Evolutionary conservation across 2,888 invertebrate genomes (phyloP), one percentile per base, ranked within the genome.

Genomic region (Apamea crenata): DNA sequence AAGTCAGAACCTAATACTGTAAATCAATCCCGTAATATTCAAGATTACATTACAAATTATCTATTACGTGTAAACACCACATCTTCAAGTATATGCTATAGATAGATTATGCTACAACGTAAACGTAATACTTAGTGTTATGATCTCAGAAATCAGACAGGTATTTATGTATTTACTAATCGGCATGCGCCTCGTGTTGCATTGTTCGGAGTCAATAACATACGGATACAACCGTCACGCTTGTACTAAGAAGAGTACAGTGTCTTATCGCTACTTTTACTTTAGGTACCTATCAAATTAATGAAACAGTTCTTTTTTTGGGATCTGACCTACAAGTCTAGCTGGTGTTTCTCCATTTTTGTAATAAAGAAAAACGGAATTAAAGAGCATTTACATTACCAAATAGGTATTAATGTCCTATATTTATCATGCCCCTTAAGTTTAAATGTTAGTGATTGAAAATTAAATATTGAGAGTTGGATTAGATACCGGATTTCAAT

Each of bases 171-270:
- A 80, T 83, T 81, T 84, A 84, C 68, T 73, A 75, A 80, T 29
- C 47, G 36, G 68, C 61, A 21, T 47, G 50, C n/a, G 67, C 76
- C 78, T 83, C 74, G 75, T 80, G 81, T 75, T 77, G 72, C 83
- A 86, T 85, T 85, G 86, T 85, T 77, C 66, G 8, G 44, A 80
- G 53, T 77, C 36, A 77, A 82, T 85, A 78, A 74, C 67, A 77
- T 59, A 36, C 36, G 47, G 21, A 84, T 67, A 36, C 53, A 61
- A 18, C 10, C 71, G n/a, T 69, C 77, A 68, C n/a, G 32, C 53
- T 65, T 63, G 32, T 82, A 71, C 82, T 36, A 16, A 40, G 72
- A 81, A 74, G 29, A 70, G 59, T 14, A n/a, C 25, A 10, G 25
- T 21, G 61, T 61, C 25, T 36, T 70, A n/a, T 36, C 5, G 14